Evolutionary conservation across 1,140 invertebrate genomes (phyloP), one percentile per base, ranked within the genome.

Genomic region (Pygmarrhopalites habei): DNA sequence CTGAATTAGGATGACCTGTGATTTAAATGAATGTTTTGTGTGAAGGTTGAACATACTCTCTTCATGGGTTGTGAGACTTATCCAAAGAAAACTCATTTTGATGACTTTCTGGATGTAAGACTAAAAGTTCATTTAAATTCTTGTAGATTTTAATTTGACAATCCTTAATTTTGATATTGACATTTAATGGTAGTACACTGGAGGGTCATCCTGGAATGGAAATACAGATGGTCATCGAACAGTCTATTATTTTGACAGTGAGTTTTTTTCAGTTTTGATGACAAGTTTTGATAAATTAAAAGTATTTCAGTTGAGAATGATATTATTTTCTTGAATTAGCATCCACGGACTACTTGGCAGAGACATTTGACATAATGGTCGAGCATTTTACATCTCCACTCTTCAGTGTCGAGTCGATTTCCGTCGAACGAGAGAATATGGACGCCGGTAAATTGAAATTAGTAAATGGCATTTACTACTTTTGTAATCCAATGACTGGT

Each of bases 151-250:
- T n/a, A n/a, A n/a, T n/a, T n/a, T n/a, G n/a, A n/a, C n/a, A n/a
- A n/a, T n/a, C n/a, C n/a, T n/a, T n/a, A n/a, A n/a, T n/a, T n/a
- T n/a, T n/a, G n/a, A n/a, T n/a, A n/a, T n/a, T n/a, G n/a, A n/a
- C n/a, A n/a, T n/a, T n/a, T n/a, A n/a, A n/a, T n/a, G n/a, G n/a
- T n/a, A 56, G 53, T 56, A n/a, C 35, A 56, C 53, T 39, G 53
- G 53, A 19, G 53, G 53, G 5, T 12, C 53, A 56, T 10, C 28
- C 19, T 56, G 53, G 53, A 56, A 56, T 21, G 53, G 53, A 10
- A 56, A 56, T 23, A 56, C 53, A 39, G 53, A 56, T 41, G 53
- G 53, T 12, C 15, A 23, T 19, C 53, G 53, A 3, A 56, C 53
- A 12, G 53, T 56, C 19, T 56, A 39, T 26, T 56, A 56, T 26